Percentiles rank a stretch among this genome's conserved stretches.
Evolutionary conservation across 2,888 invertebrate species (phyloP).

Genomic region (Muschampia plurimacula): DNA sequence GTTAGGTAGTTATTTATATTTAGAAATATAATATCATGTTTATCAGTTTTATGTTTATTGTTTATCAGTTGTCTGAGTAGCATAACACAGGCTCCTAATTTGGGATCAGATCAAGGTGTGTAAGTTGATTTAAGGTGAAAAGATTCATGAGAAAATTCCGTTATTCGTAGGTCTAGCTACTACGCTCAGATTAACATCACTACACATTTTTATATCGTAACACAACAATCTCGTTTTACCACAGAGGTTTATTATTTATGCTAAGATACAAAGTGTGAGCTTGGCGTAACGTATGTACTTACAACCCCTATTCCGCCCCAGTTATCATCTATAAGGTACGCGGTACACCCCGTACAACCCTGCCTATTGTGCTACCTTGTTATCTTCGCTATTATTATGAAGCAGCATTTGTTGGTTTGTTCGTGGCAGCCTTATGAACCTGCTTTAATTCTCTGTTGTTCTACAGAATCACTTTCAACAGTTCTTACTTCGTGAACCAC

Average conservation of each 20-base stretch:
- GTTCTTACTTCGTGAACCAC: slow-evolving; percentile 24
- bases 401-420: slow-evolving; percentile 20
- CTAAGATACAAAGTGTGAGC: slow-evolving; percentile 12
- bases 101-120: too few species aligned
- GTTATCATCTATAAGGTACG: slow-evolving; percentile 25
- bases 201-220: not conserved
- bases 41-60: too few species aligned
- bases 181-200: not conserved
- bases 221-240: not conserved
- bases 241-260: not conserved
- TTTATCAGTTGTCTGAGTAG: too few species aligned
- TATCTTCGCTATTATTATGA: slow-evolving; percentile 13
- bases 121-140: too few species aligned
- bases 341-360: not conserved
- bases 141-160: too few species aligned
- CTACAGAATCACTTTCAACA: slow-evolving; percentile 13
- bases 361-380: slow-evolving; percentile 8
- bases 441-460: slow-evolving; percentile 28
- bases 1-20: too few species aligned
- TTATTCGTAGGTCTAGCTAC: too few species aligned
- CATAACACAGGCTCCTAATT: too few species aligned
- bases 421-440: slow-evolving; percentile 21
- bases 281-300: slow-evolving; percentile 17
- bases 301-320: slow-evolving; percentile 34
- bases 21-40: too few species aligned